Evolutionary conservation across 2,888 invertebrate genomes (phyloP), one percentile per base, ranked within the genome.

Genomic region (Apantesis nais): DNA sequence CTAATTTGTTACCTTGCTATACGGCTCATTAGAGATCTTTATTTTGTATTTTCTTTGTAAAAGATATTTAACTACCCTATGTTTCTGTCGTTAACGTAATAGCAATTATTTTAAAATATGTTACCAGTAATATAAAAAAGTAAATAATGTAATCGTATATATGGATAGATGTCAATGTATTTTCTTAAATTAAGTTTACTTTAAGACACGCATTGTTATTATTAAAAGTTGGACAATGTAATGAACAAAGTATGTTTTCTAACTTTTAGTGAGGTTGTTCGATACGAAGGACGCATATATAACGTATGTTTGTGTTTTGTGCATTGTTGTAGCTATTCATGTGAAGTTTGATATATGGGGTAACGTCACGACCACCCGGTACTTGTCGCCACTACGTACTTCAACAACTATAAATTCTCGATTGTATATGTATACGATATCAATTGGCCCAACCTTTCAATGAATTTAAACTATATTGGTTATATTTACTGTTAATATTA

Each of bases 271-370:
- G 61, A 65, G 67, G 63, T 71, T n/a, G 70, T 67, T 71, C 48
- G 60, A 25, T 67, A 71, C 63, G 19, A 63, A 61, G 61, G 44
- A 39, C 25, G 31, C 71, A 67, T 75, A 41, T 72, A 67, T 31
- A 72, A 70, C 69, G n/a, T 63, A 60, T 37, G 52, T 60, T 44
- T 74, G 62, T 67, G 64, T 62, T 66, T 62, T 66, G 65, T 73
- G 74, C 76, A 76, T 73, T 72, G 77, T 80, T 75, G 78, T 84
- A 78, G 75, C 81, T 86, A 85, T 86, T 85, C 85, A 83, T 82
- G 77, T 79, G 74, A 72, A 68, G 77, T 79, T 82, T 87, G 87
- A 87, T 86, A 82, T 87, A 85, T 82, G 82, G 74, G 74, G 70
- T 68, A 77, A 74, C 80, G 88, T 86, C 83, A 85, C 74, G 77